These are phyloP conservation scores for Thunnus albacares DNA, from an alignment of 2,797 vertebrate species.

Conservation along the genomic window DNA sequence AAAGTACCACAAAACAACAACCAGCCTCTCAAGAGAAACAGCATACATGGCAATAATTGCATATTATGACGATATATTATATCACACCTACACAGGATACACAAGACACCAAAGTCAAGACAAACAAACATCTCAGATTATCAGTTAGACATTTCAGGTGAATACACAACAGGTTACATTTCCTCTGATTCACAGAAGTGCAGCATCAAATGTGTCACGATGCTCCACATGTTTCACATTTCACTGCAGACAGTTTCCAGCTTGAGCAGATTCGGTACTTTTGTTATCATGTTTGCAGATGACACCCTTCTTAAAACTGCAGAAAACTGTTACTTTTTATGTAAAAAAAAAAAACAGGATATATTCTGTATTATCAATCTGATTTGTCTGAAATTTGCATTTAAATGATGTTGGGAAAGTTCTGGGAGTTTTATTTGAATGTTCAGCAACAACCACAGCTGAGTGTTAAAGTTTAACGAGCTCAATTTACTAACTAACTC, in stretches of 20 bases:
- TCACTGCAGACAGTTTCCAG: too few species aligned
- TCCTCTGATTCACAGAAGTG: background rate
- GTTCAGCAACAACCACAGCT: too few species aligned
- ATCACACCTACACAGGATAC: slow-evolving; percentile 44
- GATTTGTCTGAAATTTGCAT: background rate
- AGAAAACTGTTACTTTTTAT: background rate
- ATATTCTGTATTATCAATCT: background rate
- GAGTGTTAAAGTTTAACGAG: too few species aligned
- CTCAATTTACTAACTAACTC: too few species aligned
- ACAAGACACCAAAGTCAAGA: slow-evolving; percentile 26
- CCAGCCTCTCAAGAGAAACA: slow-evolving; percentile 10
- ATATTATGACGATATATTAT: slow-evolving; percentile 51
- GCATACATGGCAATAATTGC: slow-evolving; percentile 49
- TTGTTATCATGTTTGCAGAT: slow-evolving; percentile 15
- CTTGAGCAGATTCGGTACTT: background rate
- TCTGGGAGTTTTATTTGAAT: too few species aligned
- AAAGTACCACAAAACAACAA: slow-evolving; percentile 22
- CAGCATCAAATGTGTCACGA: too few species aligned
- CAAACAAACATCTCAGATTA: slow-evolving; percentile 22
- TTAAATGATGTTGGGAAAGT: too few species aligned
- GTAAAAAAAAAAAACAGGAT: background rate
- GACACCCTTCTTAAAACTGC: slow-evolving; percentile 13
- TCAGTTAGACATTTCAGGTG: slow-evolving; percentile 1
- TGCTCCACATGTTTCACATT: background rate
- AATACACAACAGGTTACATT: background rate